phyloP scores from a whole-genome alignment of 2,888 invertebrate genomes.

The Chymomyza fuscimana region DNA sequence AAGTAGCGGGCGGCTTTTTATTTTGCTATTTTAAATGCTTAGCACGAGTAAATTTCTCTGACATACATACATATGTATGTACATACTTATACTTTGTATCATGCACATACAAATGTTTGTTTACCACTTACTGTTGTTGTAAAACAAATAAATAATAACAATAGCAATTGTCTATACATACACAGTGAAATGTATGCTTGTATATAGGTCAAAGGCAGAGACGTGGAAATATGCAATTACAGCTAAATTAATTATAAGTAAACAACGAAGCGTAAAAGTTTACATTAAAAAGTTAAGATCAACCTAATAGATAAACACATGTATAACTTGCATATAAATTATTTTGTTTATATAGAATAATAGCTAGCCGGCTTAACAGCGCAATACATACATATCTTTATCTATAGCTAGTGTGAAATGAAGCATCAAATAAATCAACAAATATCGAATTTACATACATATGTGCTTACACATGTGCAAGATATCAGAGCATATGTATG shows the following conservation, averaged over 20 bases:
- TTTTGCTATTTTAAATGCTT: conserved; percentile 35
- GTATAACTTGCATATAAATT: too few relatives aligned
- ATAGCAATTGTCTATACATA: conserved; percentile 22
- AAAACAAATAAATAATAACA: conserved; percentile 9
- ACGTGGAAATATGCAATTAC: background rate
- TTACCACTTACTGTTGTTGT: background rate
- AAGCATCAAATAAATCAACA: background rate
- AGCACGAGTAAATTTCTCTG: conserved; percentile 53
- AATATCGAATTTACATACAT: background rate
- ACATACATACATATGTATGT: conserved; percentile 33
- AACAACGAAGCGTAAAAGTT: too few relatives aligned
- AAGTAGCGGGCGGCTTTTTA: conserved; percentile 35
- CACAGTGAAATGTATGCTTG: background rate
- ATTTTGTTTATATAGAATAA: background rate
- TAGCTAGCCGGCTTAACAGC: background rate
- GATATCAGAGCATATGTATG: background rate
- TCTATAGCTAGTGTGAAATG: background rate
- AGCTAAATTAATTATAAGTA: background rate
- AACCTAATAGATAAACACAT: too few relatives aligned
- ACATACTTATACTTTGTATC: conserved; percentile 25
- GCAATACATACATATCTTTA: background rate
- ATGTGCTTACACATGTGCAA: background rate
- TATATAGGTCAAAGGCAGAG: background rate
- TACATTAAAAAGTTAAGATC: too few relatives aligned
- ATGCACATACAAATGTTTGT: background rate